Base-by-base conservation (phyloP, 2,113 vertebrate genomes). In the Perognathus longimembris region DNA sequence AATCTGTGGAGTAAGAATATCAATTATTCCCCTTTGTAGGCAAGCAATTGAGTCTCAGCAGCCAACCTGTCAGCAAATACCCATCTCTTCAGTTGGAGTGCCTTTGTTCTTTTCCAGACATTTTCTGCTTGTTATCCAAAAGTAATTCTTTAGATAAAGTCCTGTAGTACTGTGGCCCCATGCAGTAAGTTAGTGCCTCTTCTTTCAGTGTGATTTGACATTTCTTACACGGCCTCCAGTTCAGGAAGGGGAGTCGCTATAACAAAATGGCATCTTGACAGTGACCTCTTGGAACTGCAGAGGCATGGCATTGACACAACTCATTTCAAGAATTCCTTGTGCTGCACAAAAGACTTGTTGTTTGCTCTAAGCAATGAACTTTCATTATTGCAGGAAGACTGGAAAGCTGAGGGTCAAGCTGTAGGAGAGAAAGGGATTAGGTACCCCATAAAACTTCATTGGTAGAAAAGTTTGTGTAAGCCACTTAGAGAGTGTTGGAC, bases 341-440 rank as follows among this genome's bases (percentile, higher is more conserved):
- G 71, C 76, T 80, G 38, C 36, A 86, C 26, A 28, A 85, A 86
- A 89, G 80, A 87, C 40, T 94, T 71, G 36, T n/a, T 84, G 81
- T 88, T 91, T 88, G 71, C 95, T 92, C 54, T 61, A 73, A 77
- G 83, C 85, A 89, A 50, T 86, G 86, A 87, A 70, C 90, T 96
- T 94, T 89, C 45, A 61, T 95, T 95, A 94, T 40, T 93, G 86
- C 69, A 87, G 74, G 67, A 84, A 93, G 82, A 67, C n/a, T 73
- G 79, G 94, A 74, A 90, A 80, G 89, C 73, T 64, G 75, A 81
- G 50, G 89, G 85, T 96, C 83, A 88, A 80, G 40, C 36, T 90
- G 38, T 80, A 76, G 90, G 59, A 78, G 67, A 91, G 63, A 91
- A 75, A 64, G 26, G 81, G 74, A 90, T 92, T 90, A 71, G 61